A percentile compares a stretch with the other conserved stretches of the same genome.
Conservation (phyloP, 2,797 vertebrate species). For the Chanos chanos region DNA sequence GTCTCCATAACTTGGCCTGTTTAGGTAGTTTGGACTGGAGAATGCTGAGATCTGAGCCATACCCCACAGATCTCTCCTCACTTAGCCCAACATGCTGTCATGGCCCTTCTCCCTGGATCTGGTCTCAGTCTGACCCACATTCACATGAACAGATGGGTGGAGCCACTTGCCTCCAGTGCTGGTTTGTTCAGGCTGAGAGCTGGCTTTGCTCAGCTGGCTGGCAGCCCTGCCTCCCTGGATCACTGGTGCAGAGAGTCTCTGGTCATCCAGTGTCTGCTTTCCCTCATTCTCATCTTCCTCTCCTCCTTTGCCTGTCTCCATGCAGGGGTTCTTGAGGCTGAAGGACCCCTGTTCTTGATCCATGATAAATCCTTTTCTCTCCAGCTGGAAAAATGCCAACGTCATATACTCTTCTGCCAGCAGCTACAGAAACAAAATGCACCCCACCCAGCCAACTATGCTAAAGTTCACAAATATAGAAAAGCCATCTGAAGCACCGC, state of each 20-base stretch:
- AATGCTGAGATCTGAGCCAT: background rate
- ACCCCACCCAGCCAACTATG: no score
- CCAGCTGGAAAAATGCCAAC: background rate
- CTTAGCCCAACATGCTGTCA: no score
- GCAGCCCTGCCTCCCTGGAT: background rate
- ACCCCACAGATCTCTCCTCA: background rate
- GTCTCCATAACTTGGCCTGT: background rate
- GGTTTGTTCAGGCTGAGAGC: background rate
- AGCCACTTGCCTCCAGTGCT: slow-evolving; percentile 5
- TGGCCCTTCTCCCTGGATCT: slow-evolving; percentile 9
- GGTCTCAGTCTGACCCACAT: slow-evolving; percentile 13
- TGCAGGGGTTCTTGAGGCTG: background rate
- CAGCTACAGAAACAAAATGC: no score
- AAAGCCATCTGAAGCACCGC: no score
- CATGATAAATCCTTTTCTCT: slow-evolving; percentile 9
- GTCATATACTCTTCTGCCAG: no score
- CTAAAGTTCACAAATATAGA: no score
- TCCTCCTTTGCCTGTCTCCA: background rate
- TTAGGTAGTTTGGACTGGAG: background rate
- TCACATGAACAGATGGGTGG: slow-evolving; percentile 20
- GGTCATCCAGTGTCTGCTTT: background rate
- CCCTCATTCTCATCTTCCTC: background rate
- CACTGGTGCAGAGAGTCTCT: background rate
- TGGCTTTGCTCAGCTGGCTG: slow-evolving; percentile 16
- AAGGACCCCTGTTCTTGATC: background rate